Evolutionary conservation across 2,888 invertebrate species (phyloP).

Genomic region (Agonopterix subpropinquella): DNA sequence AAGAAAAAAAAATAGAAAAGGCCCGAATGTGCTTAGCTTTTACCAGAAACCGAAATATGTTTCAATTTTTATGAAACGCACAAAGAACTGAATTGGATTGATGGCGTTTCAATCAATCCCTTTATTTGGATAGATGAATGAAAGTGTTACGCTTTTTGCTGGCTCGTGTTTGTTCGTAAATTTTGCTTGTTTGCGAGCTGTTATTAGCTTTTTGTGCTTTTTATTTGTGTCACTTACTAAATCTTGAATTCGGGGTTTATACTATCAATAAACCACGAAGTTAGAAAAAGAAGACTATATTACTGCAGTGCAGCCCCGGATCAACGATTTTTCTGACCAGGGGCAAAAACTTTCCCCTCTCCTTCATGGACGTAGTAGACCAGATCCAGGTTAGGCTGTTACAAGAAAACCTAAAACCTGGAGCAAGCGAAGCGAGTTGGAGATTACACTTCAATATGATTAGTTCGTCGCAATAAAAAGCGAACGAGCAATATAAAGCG

Average conservation of each 20-base stretch:
- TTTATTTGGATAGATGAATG: constrained; percentile 34
- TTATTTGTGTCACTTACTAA: neutral
- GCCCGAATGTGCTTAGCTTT: constrained; percentile 63
- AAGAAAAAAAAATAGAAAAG: constrained; percentile 63
- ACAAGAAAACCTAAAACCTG: too few species aligned
- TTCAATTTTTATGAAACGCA: constrained; percentile 59
- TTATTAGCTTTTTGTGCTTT: neutral
- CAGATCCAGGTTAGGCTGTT: too few species aligned
- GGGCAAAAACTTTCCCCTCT: too few species aligned
- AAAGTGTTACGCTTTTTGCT: constrained; percentile 16
- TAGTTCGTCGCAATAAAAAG: too few species aligned
- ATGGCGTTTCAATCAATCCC: constrained; percentile 43
- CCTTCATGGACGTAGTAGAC: too few species aligned
- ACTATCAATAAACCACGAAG: too few species aligned
- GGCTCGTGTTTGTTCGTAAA: constrained; percentile 13
- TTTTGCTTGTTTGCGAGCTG: constrained; percentile 13
- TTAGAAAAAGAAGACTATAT: too few species aligned
- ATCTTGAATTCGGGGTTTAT: neutral
- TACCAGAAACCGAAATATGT: constrained; percentile 65
- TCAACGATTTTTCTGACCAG: too few species aligned
- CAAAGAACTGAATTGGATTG: constrained; percentile 50
- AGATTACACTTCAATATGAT: too few species aligned
- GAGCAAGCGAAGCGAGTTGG: too few species aligned
- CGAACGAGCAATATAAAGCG: too few species aligned
- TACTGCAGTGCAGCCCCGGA: too few species aligned